Base-by-base conservation (phyloP, 2,113 vertebrate genomes). In the Orthonyx spaldingii region DNA sequence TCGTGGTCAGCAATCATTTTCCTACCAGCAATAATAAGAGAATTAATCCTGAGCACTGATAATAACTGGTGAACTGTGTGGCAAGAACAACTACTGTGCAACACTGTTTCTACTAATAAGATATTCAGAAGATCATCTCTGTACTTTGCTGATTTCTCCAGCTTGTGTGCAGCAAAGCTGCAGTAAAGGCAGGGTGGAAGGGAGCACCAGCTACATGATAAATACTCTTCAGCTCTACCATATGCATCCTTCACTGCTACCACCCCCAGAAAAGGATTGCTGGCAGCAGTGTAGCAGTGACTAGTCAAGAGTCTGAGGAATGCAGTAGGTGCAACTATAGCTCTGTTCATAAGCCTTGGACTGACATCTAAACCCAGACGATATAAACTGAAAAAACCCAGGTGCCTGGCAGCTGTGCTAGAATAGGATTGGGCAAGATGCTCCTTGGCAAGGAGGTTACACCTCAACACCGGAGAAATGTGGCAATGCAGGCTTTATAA, bases 11-110 rank as follows among this genome's bases (percentile, higher is more conserved):
- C 78, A 83, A 41, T 76, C 16, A 16, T 83, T 85, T 69, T 89
- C 49, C 72, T 64, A 44, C 33, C 26, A 24, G 49, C 89, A 97
- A 60, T 56, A 87, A 17, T 21, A 95, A 92, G 50, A 90, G 70
- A 89, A 57, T 75, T 70, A 41, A 50, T 92, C 84, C 64, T 88
- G 52, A 92, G 59, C 56, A n/a, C 41, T 66, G 66, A 46, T 94
- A 92, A 72, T 88, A 64, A 80, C 61, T 90, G 44, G 69, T 79
- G 88, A 79, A 76, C 77, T 44, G 27, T 69, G 18, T 66, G 60
- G 16, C 39, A 97, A 94, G 20, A 77, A 37, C 63, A 95, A 74
- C 80, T 87, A 65, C 69, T 72, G 84, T 84, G 59, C 42, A 91
- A 92, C 11, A 21, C 13, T 42, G 3, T 5, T 59, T 94, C 75